These are phyloP conservation scores for Hydrozoanthus gracilis DNA, from an alignment of 92 coral and sea anemone genomes.

Conservation along the genomic window DNA sequence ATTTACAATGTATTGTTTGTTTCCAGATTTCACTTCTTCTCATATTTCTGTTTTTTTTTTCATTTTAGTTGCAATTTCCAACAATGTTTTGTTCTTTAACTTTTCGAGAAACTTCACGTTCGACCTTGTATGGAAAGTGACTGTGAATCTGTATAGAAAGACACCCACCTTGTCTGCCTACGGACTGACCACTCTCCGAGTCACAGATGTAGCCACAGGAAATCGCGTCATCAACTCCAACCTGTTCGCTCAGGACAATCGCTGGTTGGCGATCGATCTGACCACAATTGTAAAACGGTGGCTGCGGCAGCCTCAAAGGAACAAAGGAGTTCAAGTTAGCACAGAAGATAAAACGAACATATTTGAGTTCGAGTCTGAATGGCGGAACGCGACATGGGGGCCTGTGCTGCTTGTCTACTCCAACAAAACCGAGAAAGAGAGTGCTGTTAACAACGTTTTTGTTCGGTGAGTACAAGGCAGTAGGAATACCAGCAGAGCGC, in stretches of 20 bases:
- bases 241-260: not conserved
- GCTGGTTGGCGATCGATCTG: conserved; percentile 10
- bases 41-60: too few relatives aligned
- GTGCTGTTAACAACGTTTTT: too few relatives aligned
- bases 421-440: not conserved
- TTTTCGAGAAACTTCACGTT: too few relatives aligned
- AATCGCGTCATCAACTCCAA: not conserved
- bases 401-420: not conserved
- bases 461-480: too few relatives aligned
- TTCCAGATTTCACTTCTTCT: too few relatives aligned
- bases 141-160: not conserved
- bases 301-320: not conserved
- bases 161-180: not conserved
- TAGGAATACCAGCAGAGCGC: too few relatives aligned
- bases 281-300: not conserved
- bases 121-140: not conserved
- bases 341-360: not conserved
- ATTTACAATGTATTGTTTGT: too few relatives aligned
- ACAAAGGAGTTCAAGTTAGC: not conserved
- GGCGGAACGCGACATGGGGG: not conserved
- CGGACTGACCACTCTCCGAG: not conserved
- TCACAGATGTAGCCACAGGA: not conserved
- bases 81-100: too few relatives aligned
- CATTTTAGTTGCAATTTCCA: too few relatives aligned
- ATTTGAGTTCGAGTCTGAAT: not conserved